Base-by-base conservation (phyloP, 2,888 invertebrate genomes). In the Himalopsyche kuldschensis region DNA sequence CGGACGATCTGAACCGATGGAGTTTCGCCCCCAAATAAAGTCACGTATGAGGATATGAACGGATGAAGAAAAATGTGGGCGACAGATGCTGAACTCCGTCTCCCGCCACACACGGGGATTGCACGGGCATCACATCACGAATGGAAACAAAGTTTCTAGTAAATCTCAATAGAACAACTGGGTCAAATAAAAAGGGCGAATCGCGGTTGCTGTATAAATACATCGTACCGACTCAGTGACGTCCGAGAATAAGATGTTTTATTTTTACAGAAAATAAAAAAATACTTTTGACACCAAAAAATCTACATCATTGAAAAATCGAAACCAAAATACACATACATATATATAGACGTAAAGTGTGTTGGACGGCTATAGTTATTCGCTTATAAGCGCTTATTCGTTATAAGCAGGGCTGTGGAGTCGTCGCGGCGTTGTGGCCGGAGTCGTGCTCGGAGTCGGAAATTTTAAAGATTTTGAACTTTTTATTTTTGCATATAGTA, bases 121-220 rank as follows among this genome's bases (percentile, higher is more conserved):
- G 77, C 32, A 32, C 77, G 35, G 35, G 41, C 77, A 35, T 31
- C 31, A 31, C 31, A 35, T 35, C 31, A 35, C 77, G 55, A 24
- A 55, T 55, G 55, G 35, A 77, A 35, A 77, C 77, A 77, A 77
- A 77, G 35, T 77, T 77, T 77, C 35, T 24, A 75, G 80, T 41
- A 80, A 80, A 80, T 80, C 80, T 63, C 80, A 35, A 80, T 80
- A 80, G 55, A 80, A 5, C 20, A 80, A 48, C 41, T 35, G 47
- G 80, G 41, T 63, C 48, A 75, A 41, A 35, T 55, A 75, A 80
- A 80, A 80, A 75, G 35, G 35, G 17, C 55, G 35, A 31, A 35
- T 69, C 32, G 69, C 63, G 63, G 69, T 69, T 69, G 69, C 80
- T 20, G 20, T 31, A 80, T 55, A 80, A 80, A 80, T 63, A 80